These are phyloP conservation scores for Catostylus mosaicus DNA, from an alignment of 30 jellyfish, hydroid and myxozoan species.

Conservation along the genomic window DNA sequence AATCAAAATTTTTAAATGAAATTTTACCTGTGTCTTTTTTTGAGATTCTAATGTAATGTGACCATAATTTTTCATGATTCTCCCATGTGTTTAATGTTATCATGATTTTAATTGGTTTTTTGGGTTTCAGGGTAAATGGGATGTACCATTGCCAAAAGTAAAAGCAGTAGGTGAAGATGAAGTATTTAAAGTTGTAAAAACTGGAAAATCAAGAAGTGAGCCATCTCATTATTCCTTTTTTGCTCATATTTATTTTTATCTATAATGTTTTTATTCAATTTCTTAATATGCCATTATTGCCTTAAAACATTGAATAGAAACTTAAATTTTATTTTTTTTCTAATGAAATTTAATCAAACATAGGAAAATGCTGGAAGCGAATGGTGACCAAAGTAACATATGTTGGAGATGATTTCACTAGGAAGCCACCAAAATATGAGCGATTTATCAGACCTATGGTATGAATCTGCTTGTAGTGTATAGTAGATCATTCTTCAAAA, in stretches of 20 bases:
- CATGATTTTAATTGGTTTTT: not conserved
- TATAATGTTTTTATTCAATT: not conserved
- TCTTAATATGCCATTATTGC: too few species aligned
- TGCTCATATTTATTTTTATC: too few species aligned
- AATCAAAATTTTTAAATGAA: too few species aligned
- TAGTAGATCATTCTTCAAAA: too few species aligned
- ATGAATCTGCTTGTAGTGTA: not conserved
- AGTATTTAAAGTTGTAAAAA: slow-evolving; percentile 94
- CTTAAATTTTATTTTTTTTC: too few species aligned
- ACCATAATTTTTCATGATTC: not conserved
- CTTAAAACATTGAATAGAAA: too few species aligned
- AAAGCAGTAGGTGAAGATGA: slow-evolving; percentile 99
- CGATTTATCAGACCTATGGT: slow-evolving; percentile 99
- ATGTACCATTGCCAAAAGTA: slow-evolving; percentile 99
- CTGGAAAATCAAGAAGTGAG: slow-evolving; percentile 97
- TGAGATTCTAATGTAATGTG: not conserved
- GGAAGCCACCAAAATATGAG: slow-evolving; percentile 99
- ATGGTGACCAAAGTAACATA: slow-evolving; percentile 98
- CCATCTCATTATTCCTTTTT: not conserved
- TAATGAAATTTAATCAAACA: not conserved
- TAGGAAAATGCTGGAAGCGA: slow-evolving; percentile 99
- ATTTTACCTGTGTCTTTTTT: not conserved
- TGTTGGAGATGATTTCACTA: slow-evolving; percentile 98
- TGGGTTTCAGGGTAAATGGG: slow-evolving; percentile 96
- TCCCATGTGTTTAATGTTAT: not conserved